These are phyloP conservation scores for Achroia grisella DNA, from an alignment of 1,140 invertebrate species.

Conservation along the genomic window DNA sequence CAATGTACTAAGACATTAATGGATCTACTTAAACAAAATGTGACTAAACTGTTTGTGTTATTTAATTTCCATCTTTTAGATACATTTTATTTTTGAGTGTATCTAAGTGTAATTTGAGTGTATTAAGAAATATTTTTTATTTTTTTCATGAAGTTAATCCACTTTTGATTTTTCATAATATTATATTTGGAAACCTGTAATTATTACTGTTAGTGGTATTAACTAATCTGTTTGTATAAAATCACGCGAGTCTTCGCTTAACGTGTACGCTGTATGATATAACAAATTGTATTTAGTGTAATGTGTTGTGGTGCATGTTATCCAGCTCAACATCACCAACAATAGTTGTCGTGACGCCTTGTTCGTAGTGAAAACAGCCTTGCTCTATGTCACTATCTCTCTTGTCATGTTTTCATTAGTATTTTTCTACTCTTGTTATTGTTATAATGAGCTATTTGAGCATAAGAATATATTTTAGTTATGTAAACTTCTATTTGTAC, in stretches of 20 bases:
- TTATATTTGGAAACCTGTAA: too few species aligned
- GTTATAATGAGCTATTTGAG: conserved; percentile 11
- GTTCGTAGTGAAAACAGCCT: conserved; percentile 3
- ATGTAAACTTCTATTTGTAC: background rate
- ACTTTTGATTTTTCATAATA: too few species aligned
- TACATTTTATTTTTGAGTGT: too few species aligned
- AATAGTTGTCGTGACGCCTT: conserved; percentile 5
- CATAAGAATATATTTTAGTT: background rate
- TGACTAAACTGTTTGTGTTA: too few species aligned
- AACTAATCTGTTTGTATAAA: conserved; percentile 7
- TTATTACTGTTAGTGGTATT: background rate
- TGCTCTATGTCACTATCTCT: background rate
- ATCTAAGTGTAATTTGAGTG: too few species aligned
- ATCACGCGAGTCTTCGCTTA: background rate
- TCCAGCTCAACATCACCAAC: conserved; percentile 32
- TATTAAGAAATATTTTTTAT: too few species aligned
- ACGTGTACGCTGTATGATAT: too few species aligned
- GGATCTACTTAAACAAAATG: too few species aligned
- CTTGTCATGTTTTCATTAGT: background rate
- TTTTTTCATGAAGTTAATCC: too few species aligned
- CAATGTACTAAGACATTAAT: too few species aligned
- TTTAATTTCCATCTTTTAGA: too few species aligned
- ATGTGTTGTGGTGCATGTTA: conserved; percentile 20
- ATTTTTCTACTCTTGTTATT: conserved; percentile 8
- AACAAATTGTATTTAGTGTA: background rate